Conservation (phyloP, 2,888 invertebrate genomes). For the Drosophila anceps region DNA sequence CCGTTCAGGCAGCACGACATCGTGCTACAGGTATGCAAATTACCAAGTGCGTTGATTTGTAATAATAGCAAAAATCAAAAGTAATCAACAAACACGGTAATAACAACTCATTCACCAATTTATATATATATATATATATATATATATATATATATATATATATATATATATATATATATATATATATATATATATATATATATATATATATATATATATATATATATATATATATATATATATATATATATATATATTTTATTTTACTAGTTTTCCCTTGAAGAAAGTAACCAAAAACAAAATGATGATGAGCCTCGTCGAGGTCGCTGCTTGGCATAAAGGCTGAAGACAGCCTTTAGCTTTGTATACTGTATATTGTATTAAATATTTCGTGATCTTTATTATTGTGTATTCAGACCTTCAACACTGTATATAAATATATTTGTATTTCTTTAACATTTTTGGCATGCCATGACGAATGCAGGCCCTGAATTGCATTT, state of each 20-base stretch:
- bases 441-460: constrained; percentile 25
- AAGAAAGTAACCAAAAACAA: constrained; percentile 63
- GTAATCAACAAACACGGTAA: constrained; percentile 41
- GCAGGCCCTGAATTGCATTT: constrained; percentile 74
- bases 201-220: constrained; percentile 16
- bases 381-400: constrained; percentile 58
- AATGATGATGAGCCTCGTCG: constrained; percentile 17
- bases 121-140: constrained; percentile 8
- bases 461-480: constrained; percentile 56
- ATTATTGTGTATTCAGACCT: constrained; percentile 52
- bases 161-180: neutral
- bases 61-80: constrained; percentile 36
- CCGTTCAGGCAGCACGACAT: constrained; percentile 58
- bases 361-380: constrained; percentile 44
- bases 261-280: constrained; percentile 57
- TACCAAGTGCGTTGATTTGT: constrained; percentile 63
- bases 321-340: constrained; percentile 54
- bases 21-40: constrained; percentile 68
- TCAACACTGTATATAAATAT: constrained; percentile 11
- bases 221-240: constrained; percentile 14
- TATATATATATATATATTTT: constrained; percentile 6
- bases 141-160: neutral
- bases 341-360: constrained; percentile 17
- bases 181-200: constrained; percentile 19
- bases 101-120: constrained; percentile 45